Percentiles rank a stretch among this genome's conserved stretches.
Conservation (phyloP, 2,888 invertebrate species). For the Ectemnius lituratus region DNA sequence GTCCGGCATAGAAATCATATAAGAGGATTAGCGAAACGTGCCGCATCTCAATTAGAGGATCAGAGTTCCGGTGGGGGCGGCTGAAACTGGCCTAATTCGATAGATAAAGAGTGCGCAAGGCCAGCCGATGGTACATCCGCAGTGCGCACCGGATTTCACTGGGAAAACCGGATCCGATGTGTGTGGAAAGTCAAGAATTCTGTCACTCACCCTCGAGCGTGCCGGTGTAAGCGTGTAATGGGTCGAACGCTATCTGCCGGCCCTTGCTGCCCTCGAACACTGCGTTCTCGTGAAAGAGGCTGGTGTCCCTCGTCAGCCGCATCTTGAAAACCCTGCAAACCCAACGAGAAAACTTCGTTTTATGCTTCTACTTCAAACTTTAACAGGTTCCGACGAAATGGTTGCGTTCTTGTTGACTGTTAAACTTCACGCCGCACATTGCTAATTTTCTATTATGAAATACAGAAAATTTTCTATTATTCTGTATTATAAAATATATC, state of each 20-base stretch:
- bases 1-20: too few species aligned
- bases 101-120: slow-evolving; percentile 1
- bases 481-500: too few species aligned
- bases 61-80: too few species aligned
- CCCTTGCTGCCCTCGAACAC: slow-evolving; percentile 77
- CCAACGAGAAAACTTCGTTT: slow-evolving; percentile 2
- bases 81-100: neutral
- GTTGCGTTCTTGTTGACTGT: too few species aligned
- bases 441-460: too few species aligned
- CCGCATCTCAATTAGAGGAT: too few species aligned
- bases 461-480: too few species aligned
- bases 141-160: too few species aligned
- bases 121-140: too few species aligned
- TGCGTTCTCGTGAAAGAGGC: slow-evolving; percentile 76
- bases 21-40: too few species aligned
- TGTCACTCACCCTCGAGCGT: slow-evolving; percentile 75
- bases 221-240: slow-evolving; percentile 76
- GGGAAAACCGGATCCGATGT: too few species aligned
- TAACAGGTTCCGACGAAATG: neutral
- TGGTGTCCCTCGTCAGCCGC: slow-evolving; percentile 74
- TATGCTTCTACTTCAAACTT: neutral
- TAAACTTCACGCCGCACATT: too few species aligned
- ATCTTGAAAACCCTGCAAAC: slow-evolving; percentile 75
- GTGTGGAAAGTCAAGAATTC: slow-evolving; percentile 5
- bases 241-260: slow-evolving; percentile 74